Conservation (phyloP, 2,888 invertebrate species). For the Andricus quercusramuli region DNA sequence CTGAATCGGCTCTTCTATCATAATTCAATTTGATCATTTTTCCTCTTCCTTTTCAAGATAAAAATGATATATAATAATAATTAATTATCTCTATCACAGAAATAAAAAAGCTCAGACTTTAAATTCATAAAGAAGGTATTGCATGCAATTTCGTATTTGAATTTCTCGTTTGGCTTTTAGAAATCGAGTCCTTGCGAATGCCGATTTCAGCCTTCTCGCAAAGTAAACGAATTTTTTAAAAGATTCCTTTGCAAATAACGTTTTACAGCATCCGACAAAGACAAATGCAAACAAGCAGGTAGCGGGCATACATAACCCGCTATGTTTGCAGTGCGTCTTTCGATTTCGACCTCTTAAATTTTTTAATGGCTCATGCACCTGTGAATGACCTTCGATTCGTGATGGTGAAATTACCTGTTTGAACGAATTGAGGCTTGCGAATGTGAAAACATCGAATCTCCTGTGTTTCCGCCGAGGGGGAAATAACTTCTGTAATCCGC, state of each 20-base stretch:
- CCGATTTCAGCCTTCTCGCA: not conserved
- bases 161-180: not conserved
- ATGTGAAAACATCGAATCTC: not conserved
- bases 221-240: slow-evolving; percentile 18
- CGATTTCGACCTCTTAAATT: slow-evolving; percentile 17
- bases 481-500: too few relatives aligned
- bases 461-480: too few relatives aligned
- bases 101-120: too few relatives aligned
- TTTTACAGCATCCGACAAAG: slow-evolving; percentile 20
- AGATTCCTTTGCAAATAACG: slow-evolving; percentile 12
- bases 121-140: too few relatives aligned
- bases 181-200: not conserved
- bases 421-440: not conserved
- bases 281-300: slow-evolving; percentile 16
- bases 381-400: slow-evolving; percentile 8
- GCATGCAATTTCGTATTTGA: not conserved
- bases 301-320: not conserved
- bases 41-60: too few relatives aligned
- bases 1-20: too few relatives aligned
- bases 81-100: too few relatives aligned
- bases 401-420: not conserved
- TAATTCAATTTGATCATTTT: too few relatives aligned
- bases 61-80: too few relatives aligned
- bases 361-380: slow-evolving; percentile 16
- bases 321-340: slow-evolving; percentile 15